Evolutionary conservation across 2,113 vertebrate species (phyloP).

Genomic region (Reinhardtius hippoglossoides): DNA sequence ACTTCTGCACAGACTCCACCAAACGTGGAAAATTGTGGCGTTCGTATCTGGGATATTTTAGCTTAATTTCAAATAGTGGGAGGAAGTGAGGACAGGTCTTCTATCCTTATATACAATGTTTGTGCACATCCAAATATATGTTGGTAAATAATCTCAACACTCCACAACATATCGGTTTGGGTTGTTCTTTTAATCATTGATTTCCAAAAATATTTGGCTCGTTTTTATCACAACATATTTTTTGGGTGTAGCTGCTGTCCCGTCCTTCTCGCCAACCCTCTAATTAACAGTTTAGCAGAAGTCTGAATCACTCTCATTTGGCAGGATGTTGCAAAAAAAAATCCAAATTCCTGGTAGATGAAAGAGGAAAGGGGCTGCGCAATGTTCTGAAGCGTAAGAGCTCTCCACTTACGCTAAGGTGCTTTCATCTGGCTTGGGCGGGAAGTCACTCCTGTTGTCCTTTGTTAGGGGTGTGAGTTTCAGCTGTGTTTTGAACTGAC

Average conservation of each 20-base stretch:
- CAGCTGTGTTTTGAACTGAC: constrained; percentile 66
- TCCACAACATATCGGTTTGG: too few relatives aligned
- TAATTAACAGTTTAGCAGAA: constrained; percentile 37
- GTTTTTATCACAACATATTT: not conserved
- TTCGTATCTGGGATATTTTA: too few relatives aligned
- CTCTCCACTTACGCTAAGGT: constrained; percentile 65
- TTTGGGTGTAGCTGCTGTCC: not conserved
- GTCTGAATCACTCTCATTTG: constrained; percentile 42
- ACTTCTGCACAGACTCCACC: too few relatives aligned
- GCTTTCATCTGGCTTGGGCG: constrained; percentile 68
- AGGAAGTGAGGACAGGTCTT: too few relatives aligned
- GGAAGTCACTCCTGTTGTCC: constrained; percentile 64
- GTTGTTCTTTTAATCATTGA: not conserved
- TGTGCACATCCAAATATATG: too few relatives aligned
- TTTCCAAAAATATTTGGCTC: not conserved
- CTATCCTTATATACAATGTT: too few relatives aligned
- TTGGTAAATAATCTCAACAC: too few relatives aligned
- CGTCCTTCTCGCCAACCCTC: not conserved
- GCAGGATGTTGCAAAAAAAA: constrained; percentile 30
- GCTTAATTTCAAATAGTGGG: too few relatives aligned
- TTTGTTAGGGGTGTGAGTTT: constrained; percentile 75
- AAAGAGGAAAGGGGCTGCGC: constrained; percentile 48
- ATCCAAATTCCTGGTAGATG: constrained; percentile 56
- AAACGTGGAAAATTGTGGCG: too few relatives aligned
- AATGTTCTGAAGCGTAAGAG: constrained; percentile 46